Conservation (phyloP, 2,888 invertebrate species). For the Spodoptera exigua region DNA sequence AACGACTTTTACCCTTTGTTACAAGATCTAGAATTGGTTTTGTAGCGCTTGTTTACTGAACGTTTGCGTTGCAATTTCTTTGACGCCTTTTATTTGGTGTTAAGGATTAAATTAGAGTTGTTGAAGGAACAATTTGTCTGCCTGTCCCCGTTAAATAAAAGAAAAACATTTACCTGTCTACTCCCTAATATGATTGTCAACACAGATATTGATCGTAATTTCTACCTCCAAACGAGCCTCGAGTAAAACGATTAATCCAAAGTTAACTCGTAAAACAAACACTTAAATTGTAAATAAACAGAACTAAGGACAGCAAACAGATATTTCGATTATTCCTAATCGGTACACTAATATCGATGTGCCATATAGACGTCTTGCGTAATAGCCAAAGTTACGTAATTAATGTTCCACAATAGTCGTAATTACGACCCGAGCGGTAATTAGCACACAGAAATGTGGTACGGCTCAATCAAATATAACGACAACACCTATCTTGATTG, state of each 20-base stretch:
- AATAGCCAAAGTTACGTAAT: constrained; percentile 47
- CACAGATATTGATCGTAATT: constrained; percentile 9
- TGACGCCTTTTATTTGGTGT: constrained; percentile 39
- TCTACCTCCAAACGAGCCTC: constrained; percentile 15
- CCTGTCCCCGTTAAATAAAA: background rate
- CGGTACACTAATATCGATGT: constrained; percentile 34
- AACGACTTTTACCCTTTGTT: constrained; percentile 27
- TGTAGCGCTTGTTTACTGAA: constrained; percentile 35
- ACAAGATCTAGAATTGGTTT: constrained; percentile 43
- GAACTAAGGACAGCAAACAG: constrained; percentile 30
- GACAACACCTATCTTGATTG: constrained; percentile 48
- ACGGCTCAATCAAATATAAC: constrained; percentile 55
- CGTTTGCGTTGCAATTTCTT: constrained; percentile 48
- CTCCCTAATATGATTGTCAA: constrained; percentile 3
- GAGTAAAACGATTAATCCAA: constrained; percentile 21
- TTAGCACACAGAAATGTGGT: constrained; percentile 59
- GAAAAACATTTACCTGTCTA: background rate
- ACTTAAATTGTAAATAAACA: constrained; percentile 37
- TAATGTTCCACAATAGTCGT: constrained; percentile 46
- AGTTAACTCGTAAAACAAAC: constrained; percentile 40
- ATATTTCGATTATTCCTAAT: constrained; percentile 50
- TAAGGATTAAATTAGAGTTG: background rate
- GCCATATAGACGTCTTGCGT: constrained; percentile 33
- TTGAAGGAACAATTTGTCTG: background rate
- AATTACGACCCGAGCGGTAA: constrained; percentile 46